phyloP scores from a whole-genome alignment of 2,113 vertebrate species.

The Ivindomyrus marchei region DNA sequence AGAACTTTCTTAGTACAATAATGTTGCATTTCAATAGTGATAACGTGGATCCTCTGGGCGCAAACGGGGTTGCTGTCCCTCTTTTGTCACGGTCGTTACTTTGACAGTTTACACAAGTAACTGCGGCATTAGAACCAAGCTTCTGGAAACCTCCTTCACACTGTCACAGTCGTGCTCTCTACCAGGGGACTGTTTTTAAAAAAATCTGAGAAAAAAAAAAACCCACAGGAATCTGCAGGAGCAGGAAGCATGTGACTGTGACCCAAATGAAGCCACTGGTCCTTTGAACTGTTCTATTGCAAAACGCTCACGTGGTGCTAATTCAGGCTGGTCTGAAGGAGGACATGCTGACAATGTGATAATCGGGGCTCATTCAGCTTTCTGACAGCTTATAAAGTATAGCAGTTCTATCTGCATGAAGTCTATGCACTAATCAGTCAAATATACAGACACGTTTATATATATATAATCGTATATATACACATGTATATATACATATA shows the following conservation, averaged over 20 bases:
- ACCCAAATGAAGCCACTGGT: slow-evolving; percentile 71
- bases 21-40: background rate
- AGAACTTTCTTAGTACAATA: background rate
- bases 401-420: slow-evolving; percentile 95
- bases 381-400: slow-evolving; percentile 80
- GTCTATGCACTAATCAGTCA: slow-evolving; percentile 94
- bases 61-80: background rate
- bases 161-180: background rate
- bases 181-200: background rate
- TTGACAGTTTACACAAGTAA: background rate
- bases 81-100: background rate
- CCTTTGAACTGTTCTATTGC: slow-evolving; percentile 78
- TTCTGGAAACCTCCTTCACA: background rate
- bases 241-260: slow-evolving; percentile 77
- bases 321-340: slow-evolving; percentile 75
- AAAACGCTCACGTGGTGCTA: slow-evolving; percentile 91
- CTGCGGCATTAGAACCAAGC: background rate
- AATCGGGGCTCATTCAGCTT: slow-evolving; percentile 81
- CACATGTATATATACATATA: slow-evolving; percentile 23
- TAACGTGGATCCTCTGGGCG: background rate
- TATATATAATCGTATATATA: slow-evolving; percentile 21
- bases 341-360: slow-evolving; percentile 68
- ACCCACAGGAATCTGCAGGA: slow-evolving; percentile 43
- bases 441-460: slow-evolving; percentile 29
- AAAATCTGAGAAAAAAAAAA: background rate